Percentiles rank a stretch among this genome's conserved stretches.
Evolutionary conservation across 2,888 invertebrate species (phyloP).

Genomic region (Aporophyla lueneburgensis): DNA sequence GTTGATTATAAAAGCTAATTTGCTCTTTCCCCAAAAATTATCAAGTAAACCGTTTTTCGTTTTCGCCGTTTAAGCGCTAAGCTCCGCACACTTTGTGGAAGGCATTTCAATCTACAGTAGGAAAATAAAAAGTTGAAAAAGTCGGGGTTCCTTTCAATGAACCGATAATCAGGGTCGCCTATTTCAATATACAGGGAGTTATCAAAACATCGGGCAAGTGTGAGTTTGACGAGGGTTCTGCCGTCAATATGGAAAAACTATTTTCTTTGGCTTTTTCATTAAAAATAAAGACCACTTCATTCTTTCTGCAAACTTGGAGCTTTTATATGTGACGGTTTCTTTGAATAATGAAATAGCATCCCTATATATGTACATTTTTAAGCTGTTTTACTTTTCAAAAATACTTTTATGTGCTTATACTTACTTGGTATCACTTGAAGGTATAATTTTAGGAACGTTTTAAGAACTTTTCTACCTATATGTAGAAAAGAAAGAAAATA

Average conservation of each 20-base stretch:
- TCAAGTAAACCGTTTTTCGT: slow-evolving; percentile 24
- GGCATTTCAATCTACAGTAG: slow-evolving; percentile 56
- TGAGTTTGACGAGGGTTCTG: slow-evolving; percentile 64
- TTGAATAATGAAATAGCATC: slow-evolving; percentile 2
- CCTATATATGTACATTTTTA: background rate
- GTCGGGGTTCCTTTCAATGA: slow-evolving; percentile 62
- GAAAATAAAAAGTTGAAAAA: slow-evolving; percentile 56
- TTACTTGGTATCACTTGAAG: background rate
- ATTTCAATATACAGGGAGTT: slow-evolving; percentile 66
- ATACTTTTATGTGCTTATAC: background rate
- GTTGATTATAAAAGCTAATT: slow-evolving; percentile 20
- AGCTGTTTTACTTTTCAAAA: background rate
- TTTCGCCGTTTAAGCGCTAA: slow-evolving; percentile 36
- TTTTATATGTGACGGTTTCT: slow-evolving; percentile 14
- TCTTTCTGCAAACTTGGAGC: slow-evolving; percentile 8
- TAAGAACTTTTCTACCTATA: background rate
- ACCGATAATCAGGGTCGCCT: slow-evolving; percentile 66
- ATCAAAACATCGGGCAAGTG: slow-evolving; percentile 66
- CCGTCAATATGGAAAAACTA: slow-evolving; percentile 52
- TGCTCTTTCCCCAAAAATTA: slow-evolving; percentile 22
- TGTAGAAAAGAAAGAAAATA: background rate
- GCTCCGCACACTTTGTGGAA: slow-evolving; percentile 24
- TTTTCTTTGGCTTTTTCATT: slow-evolving; percentile 55
- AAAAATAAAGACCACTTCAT: slow-evolving; percentile 33
- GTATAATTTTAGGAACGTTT: background rate